Conservation (phyloP, 1,140 invertebrate species). For the Drosophila ambigua region DNA sequence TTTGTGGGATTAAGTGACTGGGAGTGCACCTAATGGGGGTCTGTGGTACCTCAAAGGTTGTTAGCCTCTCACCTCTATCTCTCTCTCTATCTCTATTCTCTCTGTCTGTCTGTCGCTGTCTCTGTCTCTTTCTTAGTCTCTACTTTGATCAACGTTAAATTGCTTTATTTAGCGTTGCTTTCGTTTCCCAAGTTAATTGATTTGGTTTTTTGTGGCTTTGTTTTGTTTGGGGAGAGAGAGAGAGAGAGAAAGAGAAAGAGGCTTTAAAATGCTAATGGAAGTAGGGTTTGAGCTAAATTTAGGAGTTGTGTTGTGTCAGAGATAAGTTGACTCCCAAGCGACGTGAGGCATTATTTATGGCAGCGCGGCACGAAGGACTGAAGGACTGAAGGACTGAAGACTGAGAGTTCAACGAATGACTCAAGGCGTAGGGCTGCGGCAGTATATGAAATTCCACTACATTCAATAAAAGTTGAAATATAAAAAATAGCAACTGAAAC, state of each 20-base stretch:
- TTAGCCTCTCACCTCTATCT: conserved; percentile 10
- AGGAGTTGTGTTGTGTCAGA: conserved; percentile 18
- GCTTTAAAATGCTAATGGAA: conserved; percentile 41
- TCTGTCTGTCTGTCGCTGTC: neutral
- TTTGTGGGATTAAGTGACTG: conserved; percentile 53
- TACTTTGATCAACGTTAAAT: conserved; percentile 44
- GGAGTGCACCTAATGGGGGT: conserved; percentile 28
- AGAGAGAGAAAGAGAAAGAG: neutral
- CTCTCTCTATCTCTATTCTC: neutral
- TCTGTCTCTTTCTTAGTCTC: neutral
- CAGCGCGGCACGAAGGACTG: conserved; percentile 10
- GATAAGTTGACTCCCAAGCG: conserved; percentile 8
- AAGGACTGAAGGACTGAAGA: neutral
- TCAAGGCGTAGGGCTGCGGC: too few relatives aligned
- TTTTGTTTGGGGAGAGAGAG: neutral
- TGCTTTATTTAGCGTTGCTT: conserved; percentile 53
- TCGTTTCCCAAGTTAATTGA: conserved; percentile 57
- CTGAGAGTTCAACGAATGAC: too few relatives aligned
- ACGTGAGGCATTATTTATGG: conserved; percentile 22
- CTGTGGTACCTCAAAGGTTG: conserved; percentile 19
- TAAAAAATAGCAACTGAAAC: too few relatives aligned
- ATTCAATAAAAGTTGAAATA: too few relatives aligned
- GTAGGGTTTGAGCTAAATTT: conserved; percentile 18
- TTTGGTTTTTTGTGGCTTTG: conserved; percentile 31
- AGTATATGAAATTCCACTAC: too few relatives aligned